Percentiles rank a stretch among this genome's conserved stretches.
Evolutionary conservation across 2,113 vertebrate genomes (phyloP).

Genomic region (Actinemys pallida): DNA sequence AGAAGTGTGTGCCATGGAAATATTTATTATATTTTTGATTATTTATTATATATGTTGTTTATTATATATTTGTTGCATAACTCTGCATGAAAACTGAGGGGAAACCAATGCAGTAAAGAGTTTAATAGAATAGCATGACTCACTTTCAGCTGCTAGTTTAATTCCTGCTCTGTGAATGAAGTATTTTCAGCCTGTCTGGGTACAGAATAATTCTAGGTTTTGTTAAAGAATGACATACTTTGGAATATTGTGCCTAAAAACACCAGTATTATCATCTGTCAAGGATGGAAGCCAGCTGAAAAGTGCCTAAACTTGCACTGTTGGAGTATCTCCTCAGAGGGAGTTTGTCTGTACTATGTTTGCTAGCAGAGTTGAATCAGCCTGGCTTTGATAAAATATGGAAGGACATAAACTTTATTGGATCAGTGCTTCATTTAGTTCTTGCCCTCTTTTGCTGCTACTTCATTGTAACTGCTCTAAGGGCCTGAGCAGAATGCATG

Average conservation of each 20-base stretch:
- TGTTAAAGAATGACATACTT: slow-evolving; percentile 38
- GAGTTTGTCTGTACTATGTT: neutral
- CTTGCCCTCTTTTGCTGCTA: neutral
- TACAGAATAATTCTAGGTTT: slow-evolving; percentile 7
- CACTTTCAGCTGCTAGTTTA: slow-evolving; percentile 68
- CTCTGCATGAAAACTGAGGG: slow-evolving; percentile 18
- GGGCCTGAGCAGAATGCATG: neutral
- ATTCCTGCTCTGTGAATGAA: slow-evolving; percentile 52
- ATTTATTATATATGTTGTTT: neutral
- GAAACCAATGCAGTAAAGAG: slow-evolving; percentile 51
- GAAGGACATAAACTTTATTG: neutral
- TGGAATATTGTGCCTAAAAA: neutral
- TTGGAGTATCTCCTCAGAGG: neutral
- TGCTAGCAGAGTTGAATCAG: neutral
- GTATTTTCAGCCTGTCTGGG: slow-evolving; percentile 46
- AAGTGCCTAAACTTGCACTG: neutral
- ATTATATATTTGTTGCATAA: slow-evolving; percentile 40
- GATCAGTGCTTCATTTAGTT: neutral
- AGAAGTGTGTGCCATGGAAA: slow-evolving; percentile 18
- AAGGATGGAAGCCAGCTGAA: neutral
- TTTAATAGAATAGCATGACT: slow-evolving; percentile 47
- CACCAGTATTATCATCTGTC: neutral
- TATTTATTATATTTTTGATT: neutral
- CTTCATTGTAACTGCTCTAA: neutral
- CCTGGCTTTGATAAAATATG: neutral